Evolutionary conservation across 2,797 vertebrate species (phyloP).

Genomic region (Coregonus sp.): DNA sequence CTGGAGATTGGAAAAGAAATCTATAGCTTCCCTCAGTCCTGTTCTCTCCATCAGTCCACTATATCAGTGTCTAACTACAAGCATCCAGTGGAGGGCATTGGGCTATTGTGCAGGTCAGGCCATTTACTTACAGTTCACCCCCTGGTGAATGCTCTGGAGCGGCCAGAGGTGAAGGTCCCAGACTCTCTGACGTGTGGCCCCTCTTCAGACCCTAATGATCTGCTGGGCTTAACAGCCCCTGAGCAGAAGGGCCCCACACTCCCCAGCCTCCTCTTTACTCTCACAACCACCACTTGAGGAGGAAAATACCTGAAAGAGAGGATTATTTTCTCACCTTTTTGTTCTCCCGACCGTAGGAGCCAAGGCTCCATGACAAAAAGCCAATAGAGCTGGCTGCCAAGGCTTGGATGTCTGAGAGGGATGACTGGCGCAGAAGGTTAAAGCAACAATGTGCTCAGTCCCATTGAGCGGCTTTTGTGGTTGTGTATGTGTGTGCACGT

Average conservation of each 20-base stretch:
- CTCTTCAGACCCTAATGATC: slow-evolving; percentile 71
- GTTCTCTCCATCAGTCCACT: slow-evolving; percentile 8
- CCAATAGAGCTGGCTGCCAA: slow-evolving; percentile 75
- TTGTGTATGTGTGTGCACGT: slow-evolving; percentile 16
- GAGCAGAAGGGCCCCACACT: slow-evolving; percentile 40
- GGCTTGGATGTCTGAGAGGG: slow-evolving; percentile 74
- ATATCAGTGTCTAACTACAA: slow-evolving; percentile 29
- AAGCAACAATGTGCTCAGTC: slow-evolving; percentile 77
- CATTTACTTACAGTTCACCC: slow-evolving; percentile 48
- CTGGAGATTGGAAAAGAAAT: slow-evolving; percentile 37
- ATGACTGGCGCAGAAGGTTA: slow-evolving; percentile 79
- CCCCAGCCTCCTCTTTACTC: slow-evolving; percentile 54
- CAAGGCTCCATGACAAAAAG: slow-evolving; percentile 69
- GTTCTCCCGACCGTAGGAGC: slow-evolving; percentile 63
- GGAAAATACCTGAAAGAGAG: slow-evolving; percentile 63
- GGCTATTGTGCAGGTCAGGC: slow-evolving; percentile 53
- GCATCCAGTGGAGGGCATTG: slow-evolving; percentile 37
- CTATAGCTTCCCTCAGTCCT: slow-evolving; percentile 9
- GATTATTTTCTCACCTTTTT: slow-evolving; percentile 67
- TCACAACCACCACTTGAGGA: slow-evolving; percentile 65
- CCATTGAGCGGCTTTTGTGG: slow-evolving; percentile 63
- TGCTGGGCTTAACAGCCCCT: slow-evolving; percentile 63
- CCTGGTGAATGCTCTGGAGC: slow-evolving; percentile 26
- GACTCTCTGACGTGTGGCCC: slow-evolving; percentile 58
- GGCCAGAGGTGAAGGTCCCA: slow-evolving; percentile 45